phyloP scores from a whole-genome alignment of 2,113 vertebrate genomes.

The Chaenocephalus aceratus region DNA sequence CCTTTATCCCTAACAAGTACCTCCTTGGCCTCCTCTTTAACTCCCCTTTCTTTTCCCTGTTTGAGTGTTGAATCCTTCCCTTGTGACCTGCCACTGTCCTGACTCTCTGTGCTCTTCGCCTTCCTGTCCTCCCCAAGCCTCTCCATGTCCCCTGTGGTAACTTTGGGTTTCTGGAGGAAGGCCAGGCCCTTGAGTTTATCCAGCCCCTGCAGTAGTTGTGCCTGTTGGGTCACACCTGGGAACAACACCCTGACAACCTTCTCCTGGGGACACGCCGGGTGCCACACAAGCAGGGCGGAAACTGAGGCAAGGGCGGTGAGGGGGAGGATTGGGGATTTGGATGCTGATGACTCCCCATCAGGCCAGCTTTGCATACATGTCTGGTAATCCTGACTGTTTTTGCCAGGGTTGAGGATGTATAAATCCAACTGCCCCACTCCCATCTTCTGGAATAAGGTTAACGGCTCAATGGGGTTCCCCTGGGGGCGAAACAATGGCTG shows the following conservation, averaged over 20 bases:
- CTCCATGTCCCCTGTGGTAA: constrained; percentile 90
- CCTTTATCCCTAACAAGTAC: constrained; percentile 77
- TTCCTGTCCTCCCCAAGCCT: constrained; percentile 45
- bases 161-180: constrained; percentile 89
- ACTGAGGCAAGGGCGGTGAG: constrained; percentile 85
- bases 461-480: constrained; percentile 83
- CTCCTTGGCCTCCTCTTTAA: constrained; percentile 74
- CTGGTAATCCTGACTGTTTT: constrained; percentile 86
- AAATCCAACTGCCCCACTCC: constrained; percentile 95
- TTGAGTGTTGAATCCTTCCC: constrained; percentile 74
- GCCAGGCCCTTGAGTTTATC: constrained; percentile 91
- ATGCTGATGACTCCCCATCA: constrained; percentile 59
- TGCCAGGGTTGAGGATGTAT: constrained; percentile 90
- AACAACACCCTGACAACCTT: constrained; percentile 80
- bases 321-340: constrained; percentile 79
- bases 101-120: constrained; percentile 84
- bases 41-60: constrained; percentile 67
- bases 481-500: constrained; percentile 83
- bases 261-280: constrained; percentile 86
- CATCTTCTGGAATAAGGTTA: constrained; percentile 96
- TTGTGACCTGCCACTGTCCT: constrained; percentile 87
- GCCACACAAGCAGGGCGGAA: constrained; percentile 93
- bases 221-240: constrained; percentile 90
- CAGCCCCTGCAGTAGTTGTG: constrained; percentile 90
- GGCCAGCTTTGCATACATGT: constrained; percentile 88